These are phyloP conservation scores for Platichthys stellatus DNA, from an alignment of 2,113 vertebrate species.

Conservation along the genomic window DNA sequence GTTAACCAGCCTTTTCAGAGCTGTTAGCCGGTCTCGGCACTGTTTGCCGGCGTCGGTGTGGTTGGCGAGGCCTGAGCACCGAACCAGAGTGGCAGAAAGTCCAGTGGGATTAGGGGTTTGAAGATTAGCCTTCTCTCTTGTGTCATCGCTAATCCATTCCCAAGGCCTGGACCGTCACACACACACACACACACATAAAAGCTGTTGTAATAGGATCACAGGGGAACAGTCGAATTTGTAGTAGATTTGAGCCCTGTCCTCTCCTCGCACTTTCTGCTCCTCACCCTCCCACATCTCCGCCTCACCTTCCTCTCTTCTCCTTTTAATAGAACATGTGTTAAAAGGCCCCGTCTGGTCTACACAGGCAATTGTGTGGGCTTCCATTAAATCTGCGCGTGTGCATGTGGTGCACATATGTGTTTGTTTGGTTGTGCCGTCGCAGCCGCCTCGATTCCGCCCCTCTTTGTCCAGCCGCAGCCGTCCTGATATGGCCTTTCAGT, in stretches of 20 bases:
- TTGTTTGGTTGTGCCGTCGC: neutral
- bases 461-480: neutral
- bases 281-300: conserved; percentile 41
- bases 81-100: conserved; percentile 43
- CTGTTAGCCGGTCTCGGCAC: conserved; percentile 5
- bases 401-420: neutral
- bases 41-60: conserved; percentile 45
- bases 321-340: conserved; percentile 64
- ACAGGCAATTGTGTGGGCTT: conserved; percentile 42
- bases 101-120: conserved; percentile 58
- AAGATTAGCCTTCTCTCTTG: conserved; percentile 72
- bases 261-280: conserved; percentile 40
- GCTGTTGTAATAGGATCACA: conserved; percentile 73
- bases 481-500: conserved; percentile 15
- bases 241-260: conserved; percentile 25
- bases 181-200: conserved; percentile 20
- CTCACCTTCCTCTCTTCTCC: conserved; percentile 38
- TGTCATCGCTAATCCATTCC: conserved; percentile 71
- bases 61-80: conserved; percentile 33
- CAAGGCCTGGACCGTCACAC: conserved; percentile 27
- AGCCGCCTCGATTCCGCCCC: conserved; percentile 18
- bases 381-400: conserved; percentile 1
- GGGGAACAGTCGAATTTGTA: conserved; percentile 56
- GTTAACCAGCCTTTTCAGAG: conserved; percentile 49
- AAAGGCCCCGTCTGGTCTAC: conserved; percentile 20